These are phyloP conservation scores for Ceratosolen fusciceps DNA, from an alignment of 1,140 invertebrate genomes.

Conservation along the genomic window DNA sequence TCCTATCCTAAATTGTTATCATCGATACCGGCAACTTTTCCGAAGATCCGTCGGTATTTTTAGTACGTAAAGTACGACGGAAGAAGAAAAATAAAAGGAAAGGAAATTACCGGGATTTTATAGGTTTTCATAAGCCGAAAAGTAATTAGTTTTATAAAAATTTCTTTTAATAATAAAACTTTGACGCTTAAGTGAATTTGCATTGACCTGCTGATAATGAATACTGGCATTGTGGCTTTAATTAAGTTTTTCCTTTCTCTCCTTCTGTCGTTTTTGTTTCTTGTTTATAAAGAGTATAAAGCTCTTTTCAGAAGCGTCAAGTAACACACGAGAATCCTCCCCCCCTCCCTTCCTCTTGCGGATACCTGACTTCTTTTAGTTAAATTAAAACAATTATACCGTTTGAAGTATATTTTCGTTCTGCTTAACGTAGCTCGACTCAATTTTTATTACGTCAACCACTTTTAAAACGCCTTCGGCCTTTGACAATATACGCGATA, in stretches of 20 bases:
- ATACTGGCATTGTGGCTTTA: not conserved
- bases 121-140: not conserved
- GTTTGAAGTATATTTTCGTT: not conserved
- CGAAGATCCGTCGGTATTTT: too few species aligned
- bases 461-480: too few species aligned
- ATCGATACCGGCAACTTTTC: too few species aligned
- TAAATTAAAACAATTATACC: not conserved
- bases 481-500: too few species aligned
- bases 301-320: not conserved
- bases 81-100: too few species aligned
- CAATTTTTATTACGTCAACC: too few species aligned
- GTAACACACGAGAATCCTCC: not conserved
- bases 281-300: not conserved
- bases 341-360: not conserved
- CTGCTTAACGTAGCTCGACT: too few species aligned
- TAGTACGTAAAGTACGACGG: too few species aligned
- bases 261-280: too few species aligned
- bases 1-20: too few species aligned
- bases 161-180: not conserved
- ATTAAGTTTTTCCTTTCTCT: constrained; percentile 12
- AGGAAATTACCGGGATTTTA: too few species aligned
- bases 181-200: not conserved
- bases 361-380: not conserved
- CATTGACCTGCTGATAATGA: not conserved
- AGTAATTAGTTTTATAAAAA: not conserved